Conservation (phyloP, 2,113 vertebrate genomes). For the Phrynosoma blainvillii region DNA sequence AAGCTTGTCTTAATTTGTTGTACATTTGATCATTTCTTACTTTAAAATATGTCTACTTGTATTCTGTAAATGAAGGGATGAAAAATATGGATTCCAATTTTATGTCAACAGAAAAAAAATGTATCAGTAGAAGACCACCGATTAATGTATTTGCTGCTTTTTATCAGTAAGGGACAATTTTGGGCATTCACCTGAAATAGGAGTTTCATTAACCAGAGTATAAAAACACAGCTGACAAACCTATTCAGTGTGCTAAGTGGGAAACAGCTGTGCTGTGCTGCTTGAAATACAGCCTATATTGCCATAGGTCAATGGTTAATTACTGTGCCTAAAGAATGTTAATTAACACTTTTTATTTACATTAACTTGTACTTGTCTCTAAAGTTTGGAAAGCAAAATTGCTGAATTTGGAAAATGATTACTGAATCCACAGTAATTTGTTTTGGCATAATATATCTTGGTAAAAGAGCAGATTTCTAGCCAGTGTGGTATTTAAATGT, state of each 20-base stretch:
- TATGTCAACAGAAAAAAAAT: constrained; percentile 26
- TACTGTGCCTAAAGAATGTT: constrained; percentile 50
- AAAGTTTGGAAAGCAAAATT: not conserved
- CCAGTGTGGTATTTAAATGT: not conserved
- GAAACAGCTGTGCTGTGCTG: not conserved
- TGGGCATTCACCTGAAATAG: constrained; percentile 16
- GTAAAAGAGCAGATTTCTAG: not conserved
- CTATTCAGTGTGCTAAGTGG: not conserved
- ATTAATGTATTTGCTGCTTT: constrained; percentile 30
- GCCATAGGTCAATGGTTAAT: constrained; percentile 46
- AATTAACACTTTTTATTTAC: constrained; percentile 35
- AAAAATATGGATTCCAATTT: not conserved
- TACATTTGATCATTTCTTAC: not conserved
- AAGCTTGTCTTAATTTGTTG: constrained; percentile 32
- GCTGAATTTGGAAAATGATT: not conserved
- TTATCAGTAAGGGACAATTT: constrained; percentile 27
- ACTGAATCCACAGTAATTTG: not conserved
- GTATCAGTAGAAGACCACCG: constrained; percentile 17
- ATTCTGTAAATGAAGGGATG: constrained; percentile 57
- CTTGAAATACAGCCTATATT: constrained; percentile 35
- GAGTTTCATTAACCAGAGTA: not conserved
- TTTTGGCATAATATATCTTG: not conserved
- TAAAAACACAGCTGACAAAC: not conserved
- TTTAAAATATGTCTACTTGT: constrained; percentile 24
- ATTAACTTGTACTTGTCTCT: not conserved